These are phyloP conservation scores for Triops longicaudatus DNA, from an alignment of 1,140 invertebrate species.

Conservation along the genomic window DNA sequence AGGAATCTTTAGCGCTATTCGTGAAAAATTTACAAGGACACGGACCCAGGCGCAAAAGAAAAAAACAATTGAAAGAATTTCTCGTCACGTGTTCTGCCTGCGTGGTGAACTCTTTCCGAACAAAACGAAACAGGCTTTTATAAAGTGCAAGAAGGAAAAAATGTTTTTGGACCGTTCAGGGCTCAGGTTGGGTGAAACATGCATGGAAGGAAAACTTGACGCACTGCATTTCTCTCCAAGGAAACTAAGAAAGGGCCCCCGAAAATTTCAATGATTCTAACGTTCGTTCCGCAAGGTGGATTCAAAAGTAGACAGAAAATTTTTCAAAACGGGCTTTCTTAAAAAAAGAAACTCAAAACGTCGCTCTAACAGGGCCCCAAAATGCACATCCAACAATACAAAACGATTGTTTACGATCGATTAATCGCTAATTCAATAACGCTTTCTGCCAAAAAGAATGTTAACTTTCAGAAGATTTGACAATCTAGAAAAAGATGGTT, in stretches of 20 bases:
- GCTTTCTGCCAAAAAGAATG: background rate
- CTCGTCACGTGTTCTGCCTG: background rate
- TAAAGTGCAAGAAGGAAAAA: background rate
- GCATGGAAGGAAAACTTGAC: background rate
- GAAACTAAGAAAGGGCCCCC: background rate
- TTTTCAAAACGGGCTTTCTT: background rate
- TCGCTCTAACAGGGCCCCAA: background rate
- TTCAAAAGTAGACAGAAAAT: background rate
- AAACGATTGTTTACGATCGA: background rate
- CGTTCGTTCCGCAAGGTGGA: background rate
- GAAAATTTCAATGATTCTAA: background rate
- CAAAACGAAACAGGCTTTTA: background rate
- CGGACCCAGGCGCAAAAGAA: background rate
- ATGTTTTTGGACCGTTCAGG: background rate
- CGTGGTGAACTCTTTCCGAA: background rate
- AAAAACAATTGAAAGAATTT: background rate
- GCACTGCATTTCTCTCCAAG: background rate
- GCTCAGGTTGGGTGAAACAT: background rate
- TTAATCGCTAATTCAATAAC: background rate
- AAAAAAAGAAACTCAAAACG: background rate
- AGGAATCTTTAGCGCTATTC: constrained; percentile 8
- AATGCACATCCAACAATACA: background rate
- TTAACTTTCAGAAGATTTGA: background rate
- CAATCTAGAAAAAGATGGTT: background rate
- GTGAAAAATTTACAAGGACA: background rate